Evolutionary conservation across 2,797 vertebrate genomes (phyloP).

Genomic region (Novumbra hubbsi): DNA sequence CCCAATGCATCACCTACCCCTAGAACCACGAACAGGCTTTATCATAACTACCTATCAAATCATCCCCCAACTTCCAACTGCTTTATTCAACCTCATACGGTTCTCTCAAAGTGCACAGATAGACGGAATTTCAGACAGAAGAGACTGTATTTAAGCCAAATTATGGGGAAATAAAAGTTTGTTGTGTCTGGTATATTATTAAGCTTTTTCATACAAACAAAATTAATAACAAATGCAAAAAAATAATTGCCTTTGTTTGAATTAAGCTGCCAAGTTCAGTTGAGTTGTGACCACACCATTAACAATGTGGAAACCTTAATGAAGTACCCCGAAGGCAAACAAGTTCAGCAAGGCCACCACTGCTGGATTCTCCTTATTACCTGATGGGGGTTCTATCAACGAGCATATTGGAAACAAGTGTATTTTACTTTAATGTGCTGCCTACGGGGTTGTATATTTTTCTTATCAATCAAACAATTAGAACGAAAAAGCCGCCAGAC

Average conservation of each 20-base stretch:
- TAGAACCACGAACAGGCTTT: too few relatives aligned
- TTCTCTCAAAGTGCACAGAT: too few relatives aligned
- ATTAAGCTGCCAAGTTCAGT: neutral
- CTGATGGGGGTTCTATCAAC: conserved; percentile 28
- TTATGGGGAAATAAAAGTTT: neutral
- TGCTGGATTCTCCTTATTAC: conserved; percentile 14
- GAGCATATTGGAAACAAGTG: too few relatives aligned
- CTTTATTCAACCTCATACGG: neutral
- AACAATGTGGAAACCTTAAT: neutral
- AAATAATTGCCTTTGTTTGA: neutral
- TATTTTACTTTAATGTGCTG: too few relatives aligned
- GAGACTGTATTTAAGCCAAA: neutral
- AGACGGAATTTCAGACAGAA: neutral
- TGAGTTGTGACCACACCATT: neutral
- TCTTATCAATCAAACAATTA: neutral
- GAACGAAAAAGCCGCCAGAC: conserved; percentile 12
- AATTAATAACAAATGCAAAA: neutral
- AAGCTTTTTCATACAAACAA: neutral
- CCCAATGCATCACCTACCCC: too few relatives aligned
- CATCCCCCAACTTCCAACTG: neutral
- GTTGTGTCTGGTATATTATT: neutral
- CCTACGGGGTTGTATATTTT: too few relatives aligned
- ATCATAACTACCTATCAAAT: neutral
- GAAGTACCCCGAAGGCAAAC: neutral
- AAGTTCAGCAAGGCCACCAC: conserved; percentile 9